Conservation (phyloP, 2,113 vertebrate genomes). For the human region GRCh38 chr2:59967001-59967500, state of each 20-base stretch:
- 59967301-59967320: too few species aligned
- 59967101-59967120: not conserved
- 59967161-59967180: not conserved
- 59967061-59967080: not conserved
- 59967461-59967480: not conserved
- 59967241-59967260: not conserved
- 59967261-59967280: not conserved
- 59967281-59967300: not conserved
- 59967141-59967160: rapidly evolving
- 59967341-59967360: too few species aligned
- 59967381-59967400: too few species aligned
- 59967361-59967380: not conserved
- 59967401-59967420: not conserved
- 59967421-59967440: not conserved
- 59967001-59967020: not conserved
- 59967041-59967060: not conserved
- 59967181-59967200: not conserved
- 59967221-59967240: not conserved
- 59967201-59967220: not conserved
- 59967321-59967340: not conserved
- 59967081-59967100: not conserved
- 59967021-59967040: not conserved
- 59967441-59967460: not conserved
- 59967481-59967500: not conserved
- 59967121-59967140: not conserved